Conservation (phyloP, 1,140 invertebrate species). For the Coenobita brevimanus region DNA sequence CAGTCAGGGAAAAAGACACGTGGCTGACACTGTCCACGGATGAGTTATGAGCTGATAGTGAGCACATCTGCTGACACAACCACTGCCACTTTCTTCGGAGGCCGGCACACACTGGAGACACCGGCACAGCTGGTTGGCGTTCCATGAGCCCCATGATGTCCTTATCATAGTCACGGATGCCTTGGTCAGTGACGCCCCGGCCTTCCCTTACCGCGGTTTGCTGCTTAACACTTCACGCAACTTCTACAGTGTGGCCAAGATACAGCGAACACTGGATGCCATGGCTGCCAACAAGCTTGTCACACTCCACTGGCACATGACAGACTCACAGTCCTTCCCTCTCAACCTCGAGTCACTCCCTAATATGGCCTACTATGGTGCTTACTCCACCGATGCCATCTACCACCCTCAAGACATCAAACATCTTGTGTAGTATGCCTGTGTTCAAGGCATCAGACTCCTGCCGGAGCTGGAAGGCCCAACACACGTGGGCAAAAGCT, state of each 20-base stretch:
- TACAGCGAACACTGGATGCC: too few relatives aligned
- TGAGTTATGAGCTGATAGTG: neutral
- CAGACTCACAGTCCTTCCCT: conserved; percentile 90
- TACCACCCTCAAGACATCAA: too few relatives aligned
- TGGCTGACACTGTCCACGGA: neutral
- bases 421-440: conserved; percentile 82
- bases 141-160: neutral
- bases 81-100: too few relatives aligned
- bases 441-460: conserved; percentile 84
- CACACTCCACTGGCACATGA: conserved; percentile 92
- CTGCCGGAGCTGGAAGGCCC: conserved; percentile 91
- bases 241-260: conserved; percentile 79
- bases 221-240: conserved; percentile 68
- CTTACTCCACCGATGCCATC: too few relatives aligned
- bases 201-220: too few relatives aligned
- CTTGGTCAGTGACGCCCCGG: conserved; percentile 48
- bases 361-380: too few relatives aligned
- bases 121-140: conserved; percentile 69
- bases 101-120: conserved; percentile 71
- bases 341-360: too few relatives aligned
- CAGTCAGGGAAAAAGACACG: neutral
- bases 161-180: conserved; percentile 29
- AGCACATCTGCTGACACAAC: too few relatives aligned
- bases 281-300: conserved; percentile 86
- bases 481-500: conserved; percentile 88